Conservation (phyloP, 1,140 invertebrate species). For the Polyergus mexicanus region DNA sequence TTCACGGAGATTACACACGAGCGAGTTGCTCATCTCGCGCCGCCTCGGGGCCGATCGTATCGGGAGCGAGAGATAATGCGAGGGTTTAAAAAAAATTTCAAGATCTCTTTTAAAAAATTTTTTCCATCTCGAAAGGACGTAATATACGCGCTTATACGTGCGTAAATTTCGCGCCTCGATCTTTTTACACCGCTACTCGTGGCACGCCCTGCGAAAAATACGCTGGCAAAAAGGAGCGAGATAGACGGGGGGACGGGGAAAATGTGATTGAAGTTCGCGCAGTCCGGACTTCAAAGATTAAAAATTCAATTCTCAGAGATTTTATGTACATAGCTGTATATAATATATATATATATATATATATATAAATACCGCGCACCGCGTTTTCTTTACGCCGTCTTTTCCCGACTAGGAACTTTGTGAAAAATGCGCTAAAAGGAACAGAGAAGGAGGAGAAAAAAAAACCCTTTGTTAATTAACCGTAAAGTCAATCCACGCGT, state of each 20-base stretch:
- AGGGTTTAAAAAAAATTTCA: no score
- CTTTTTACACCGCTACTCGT: neutral
- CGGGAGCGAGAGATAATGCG: no score
- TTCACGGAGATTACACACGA: neutral
- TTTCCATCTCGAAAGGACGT: no score
- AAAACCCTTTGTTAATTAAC: no score
- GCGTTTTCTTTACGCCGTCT: neutral
- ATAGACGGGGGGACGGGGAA: neutral
- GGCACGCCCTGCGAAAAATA: neutral
- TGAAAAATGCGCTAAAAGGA: neutral
- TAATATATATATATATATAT: neutral
- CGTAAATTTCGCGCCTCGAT: neutral
- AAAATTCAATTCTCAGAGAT: constrained; percentile 18
- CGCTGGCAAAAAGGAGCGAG: neutral
- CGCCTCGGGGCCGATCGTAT: neutral
- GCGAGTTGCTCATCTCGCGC: neutral
- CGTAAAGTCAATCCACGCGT: no score
- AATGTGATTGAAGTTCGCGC: neutral
- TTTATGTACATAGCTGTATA: neutral
- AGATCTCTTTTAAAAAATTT: no score
- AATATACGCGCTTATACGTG: no score
- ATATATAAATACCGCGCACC: neutral
- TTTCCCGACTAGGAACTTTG: neutral
- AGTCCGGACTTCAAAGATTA: neutral
- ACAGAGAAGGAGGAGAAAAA: neutral